Percentiles rank a stretch among this genome's conserved stretches.
phyloP scores from a whole-genome alignment of 2,113 vertebrate species.

The Pristiophorus japonicus region DNA sequence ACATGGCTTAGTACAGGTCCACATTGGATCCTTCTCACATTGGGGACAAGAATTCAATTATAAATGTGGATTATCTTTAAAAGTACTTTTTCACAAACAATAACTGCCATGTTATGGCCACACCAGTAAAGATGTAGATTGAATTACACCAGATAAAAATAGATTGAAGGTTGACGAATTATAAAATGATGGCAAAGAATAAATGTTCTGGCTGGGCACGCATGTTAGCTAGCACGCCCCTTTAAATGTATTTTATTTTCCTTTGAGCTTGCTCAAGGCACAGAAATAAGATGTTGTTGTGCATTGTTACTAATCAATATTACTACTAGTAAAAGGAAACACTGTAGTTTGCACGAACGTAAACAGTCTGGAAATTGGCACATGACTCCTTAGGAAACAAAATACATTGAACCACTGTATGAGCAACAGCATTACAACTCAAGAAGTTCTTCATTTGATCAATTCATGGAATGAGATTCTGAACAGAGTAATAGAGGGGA shows the following conservation, averaged over 20 bases:
- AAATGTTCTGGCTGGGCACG: neutral
- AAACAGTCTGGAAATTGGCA: neutral
- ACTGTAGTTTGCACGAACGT: neutral
- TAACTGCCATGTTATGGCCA: too few relatives aligned
- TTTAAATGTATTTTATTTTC: neutral
- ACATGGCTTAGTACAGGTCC: too few relatives aligned
- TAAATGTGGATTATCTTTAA: neutral
- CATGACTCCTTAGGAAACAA: neutral
- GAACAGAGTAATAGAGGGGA: neutral
- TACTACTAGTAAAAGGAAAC: neutral
- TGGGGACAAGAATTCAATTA: neutral
- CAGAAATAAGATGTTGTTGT: neutral
- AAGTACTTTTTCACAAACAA: neutral
- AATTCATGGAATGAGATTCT: neutral
- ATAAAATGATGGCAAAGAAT: neutral
- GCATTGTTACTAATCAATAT: constrained; percentile 24
- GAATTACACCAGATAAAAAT: neutral
- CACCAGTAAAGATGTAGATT: neutral
- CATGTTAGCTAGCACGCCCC: neutral
- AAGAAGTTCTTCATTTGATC: neutral
- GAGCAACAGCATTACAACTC: neutral
- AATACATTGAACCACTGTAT: neutral
- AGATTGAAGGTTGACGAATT: neutral
- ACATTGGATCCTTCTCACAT: neutral
- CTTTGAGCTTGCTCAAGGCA: neutral